phyloP scores from a whole-genome alignment of 1,140 invertebrate genomes.

The Caenorhabditis remanei region DNA sequence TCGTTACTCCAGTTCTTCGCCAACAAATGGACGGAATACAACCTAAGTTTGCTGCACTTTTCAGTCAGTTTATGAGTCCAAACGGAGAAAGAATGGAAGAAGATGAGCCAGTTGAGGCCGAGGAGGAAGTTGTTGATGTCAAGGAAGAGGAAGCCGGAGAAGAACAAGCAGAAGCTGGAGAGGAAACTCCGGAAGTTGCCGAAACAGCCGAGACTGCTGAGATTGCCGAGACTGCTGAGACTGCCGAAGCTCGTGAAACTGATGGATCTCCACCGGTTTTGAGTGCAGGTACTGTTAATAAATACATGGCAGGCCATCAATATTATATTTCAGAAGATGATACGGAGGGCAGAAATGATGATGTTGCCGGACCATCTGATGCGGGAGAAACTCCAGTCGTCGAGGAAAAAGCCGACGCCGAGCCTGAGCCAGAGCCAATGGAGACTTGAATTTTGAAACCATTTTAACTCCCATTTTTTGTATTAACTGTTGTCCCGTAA shows the following conservation, averaged over 20 bases:
- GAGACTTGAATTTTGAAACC: background rate
- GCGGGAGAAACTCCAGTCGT: background rate
- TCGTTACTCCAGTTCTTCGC: slow-evolving; percentile 72
- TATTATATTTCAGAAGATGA: slow-evolving; percentile 4
- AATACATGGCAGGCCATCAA: background rate
- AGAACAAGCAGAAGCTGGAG: background rate
- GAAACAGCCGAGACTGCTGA: too few relatives aligned
- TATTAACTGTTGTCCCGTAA: background rate
- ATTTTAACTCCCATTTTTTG: background rate
- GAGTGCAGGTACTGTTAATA: background rate
- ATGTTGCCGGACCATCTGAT: background rate
- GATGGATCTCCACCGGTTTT: slow-evolving; percentile 5
- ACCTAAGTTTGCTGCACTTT: slow-evolving; percentile 75
- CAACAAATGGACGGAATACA: slow-evolving; percentile 74
- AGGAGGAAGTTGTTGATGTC: background rate
- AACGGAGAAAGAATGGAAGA: slow-evolving; percentile 43
- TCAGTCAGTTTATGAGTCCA: slow-evolving; percentile 6
- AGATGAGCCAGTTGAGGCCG: slow-evolving; percentile 10
- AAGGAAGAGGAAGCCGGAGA: background rate
- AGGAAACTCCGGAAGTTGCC: background rate
- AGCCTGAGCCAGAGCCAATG: slow-evolving; percentile 32
- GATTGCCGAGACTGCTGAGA: too few relatives aligned
- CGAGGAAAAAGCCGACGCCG: background rate
- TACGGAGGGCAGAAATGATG: background rate
- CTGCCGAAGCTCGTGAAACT: too few relatives aligned